These are phyloP conservation scores for Calliopum simillimum DNA, from an alignment of 2,888 invertebrate species.

Conservation along the genomic window DNA sequence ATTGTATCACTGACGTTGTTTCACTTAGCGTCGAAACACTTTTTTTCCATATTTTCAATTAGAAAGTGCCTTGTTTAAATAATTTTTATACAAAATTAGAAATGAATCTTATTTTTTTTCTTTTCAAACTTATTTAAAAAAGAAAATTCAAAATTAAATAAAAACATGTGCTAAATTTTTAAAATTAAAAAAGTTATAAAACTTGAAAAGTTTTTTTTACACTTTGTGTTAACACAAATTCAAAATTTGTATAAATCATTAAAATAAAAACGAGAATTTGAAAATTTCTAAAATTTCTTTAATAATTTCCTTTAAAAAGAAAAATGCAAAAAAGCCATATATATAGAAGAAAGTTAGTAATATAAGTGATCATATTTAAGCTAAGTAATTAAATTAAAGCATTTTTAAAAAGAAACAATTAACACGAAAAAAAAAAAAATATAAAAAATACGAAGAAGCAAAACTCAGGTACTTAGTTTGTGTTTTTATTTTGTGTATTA, in stretches of 20 bases:
- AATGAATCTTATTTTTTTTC: too few species aligned
- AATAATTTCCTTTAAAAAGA: slow-evolving; percentile 15
- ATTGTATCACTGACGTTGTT: too few species aligned
- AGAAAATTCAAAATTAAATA: not conserved
- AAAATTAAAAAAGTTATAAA: slow-evolving; percentile 22
- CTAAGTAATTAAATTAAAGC: slow-evolving; percentile 35
- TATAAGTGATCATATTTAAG: slow-evolving; percentile 34
- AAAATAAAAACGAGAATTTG: slow-evolving; percentile 23
- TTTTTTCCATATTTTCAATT: not conserved
- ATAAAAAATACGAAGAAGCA: slow-evolving; percentile 45
- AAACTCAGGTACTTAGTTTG: slow-evolving; percentile 67
- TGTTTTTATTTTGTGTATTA: slow-evolving; percentile 47
- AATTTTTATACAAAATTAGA: not conserved
- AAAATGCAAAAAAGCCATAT: slow-evolving; percentile 24
- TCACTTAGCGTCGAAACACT: too few species aligned
- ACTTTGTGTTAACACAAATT: slow-evolving; percentile 28
- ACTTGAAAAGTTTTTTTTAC: slow-evolving; percentile 24
- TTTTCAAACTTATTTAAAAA: slow-evolving; percentile 6
- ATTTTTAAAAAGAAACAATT: slow-evolving; percentile 31
- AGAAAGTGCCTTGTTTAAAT: slow-evolving; percentile 22
- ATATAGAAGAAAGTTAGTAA: slow-evolving; percentile 3
- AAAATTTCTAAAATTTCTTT: slow-evolving; percentile 34
- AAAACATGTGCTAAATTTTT: slow-evolving; percentile 22
- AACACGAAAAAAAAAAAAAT: slow-evolving; percentile 31
- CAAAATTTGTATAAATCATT: slow-evolving; percentile 23